Base-by-base conservation (phyloP, 2,113 vertebrate genomes). In the Periophthalmus modestus region DNA sequence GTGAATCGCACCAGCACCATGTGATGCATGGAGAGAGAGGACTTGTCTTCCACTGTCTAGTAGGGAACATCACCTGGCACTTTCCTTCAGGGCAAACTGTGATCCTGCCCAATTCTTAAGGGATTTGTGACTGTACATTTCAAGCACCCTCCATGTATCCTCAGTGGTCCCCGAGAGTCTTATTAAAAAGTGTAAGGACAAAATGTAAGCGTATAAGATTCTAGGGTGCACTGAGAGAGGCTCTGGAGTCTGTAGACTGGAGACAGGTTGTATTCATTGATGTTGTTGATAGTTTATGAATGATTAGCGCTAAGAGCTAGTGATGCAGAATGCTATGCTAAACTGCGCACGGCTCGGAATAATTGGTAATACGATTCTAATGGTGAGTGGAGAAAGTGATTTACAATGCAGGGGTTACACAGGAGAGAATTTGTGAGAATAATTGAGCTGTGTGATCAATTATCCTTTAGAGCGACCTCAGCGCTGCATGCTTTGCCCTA, bases 51-150 rank as follows among this genome's bases (percentile, higher is more conserved):
- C 0, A 2, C 67, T 80, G 77, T 79, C 78, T 82, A 65, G 74
- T 15, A 50, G 47, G 12, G 5, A 62, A 58, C 21, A 36, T 78
- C 82, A 74, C 52, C 71, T 54, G 68, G 66, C 63, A 66, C 58
- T 58, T 61, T 5, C 33, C 73, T 74, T 66, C 12, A 67, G 54
- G 78, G 69, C 69, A 55, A 68, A 68, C 50, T 21, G 12, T 72
- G 72, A 68, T 66, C 68, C 23, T 71, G 73, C 50, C 12, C 55
- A 10, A 3, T 58, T 48, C 78, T 73, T 61, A 6, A 4, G 55
- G n/a, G 68, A 34, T 62, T 46, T 47, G 24, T 81, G 57, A 72
- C 78, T 75, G n/a, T n/a, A 21, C 72, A 73, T 79, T 80, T 89
- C 71, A 86, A 78, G 68, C 69, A 75, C 52, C 55, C 73, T 84